Percentiles rank a stretch among this genome's conserved stretches.
Conservation (phyloP, 2,888 invertebrate species). For the Xestia ashworthii region DNA sequence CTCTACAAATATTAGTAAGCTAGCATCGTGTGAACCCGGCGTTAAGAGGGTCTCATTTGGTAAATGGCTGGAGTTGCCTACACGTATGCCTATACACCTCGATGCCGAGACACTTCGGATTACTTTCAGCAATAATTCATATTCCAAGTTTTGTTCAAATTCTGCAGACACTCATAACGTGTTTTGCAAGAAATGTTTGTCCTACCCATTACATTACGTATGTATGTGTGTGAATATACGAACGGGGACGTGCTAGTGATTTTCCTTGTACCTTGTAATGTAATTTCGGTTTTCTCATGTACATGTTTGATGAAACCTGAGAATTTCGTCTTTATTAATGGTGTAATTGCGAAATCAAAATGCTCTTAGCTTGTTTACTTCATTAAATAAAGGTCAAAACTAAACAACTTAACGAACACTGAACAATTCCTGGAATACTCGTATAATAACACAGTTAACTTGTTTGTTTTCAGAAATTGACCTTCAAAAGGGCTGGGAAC, state of each 20-base stretch:
- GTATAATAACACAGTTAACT: conserved; percentile 9
- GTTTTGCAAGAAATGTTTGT: conserved; percentile 37
- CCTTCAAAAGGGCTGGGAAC: too few relatives aligned
- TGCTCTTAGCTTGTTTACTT: conserved; percentile 22
- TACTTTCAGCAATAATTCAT: conserved; percentile 65
- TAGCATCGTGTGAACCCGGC: conserved; percentile 40
- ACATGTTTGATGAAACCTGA: conserved; percentile 6
- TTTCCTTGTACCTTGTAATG: conserved; percentile 47
- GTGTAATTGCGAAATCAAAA: not conserved
- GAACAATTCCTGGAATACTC: not conserved
- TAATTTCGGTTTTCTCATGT: conserved; percentile 35
- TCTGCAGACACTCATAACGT: conserved; percentile 58
- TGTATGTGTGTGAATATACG: conserved; percentile 5
- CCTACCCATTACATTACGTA: conserved; percentile 1
- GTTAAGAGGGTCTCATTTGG: conserved; percentile 57
- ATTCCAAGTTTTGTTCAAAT: conserved; percentile 58
- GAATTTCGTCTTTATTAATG: conserved; percentile 1
- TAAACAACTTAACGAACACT: not conserved
- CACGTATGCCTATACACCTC: conserved; percentile 45
- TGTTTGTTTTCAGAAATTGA: conserved; percentile 12
- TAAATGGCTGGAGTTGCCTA: conserved; percentile 56
- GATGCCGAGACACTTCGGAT: conserved; percentile 45
- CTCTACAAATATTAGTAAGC: conserved; percentile 42
- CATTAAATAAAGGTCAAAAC: conserved; percentile 20
- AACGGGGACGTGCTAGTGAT: conserved; percentile 16